Conservation (phyloP, 2,797 vertebrate genomes). For the Cynodonichthys magdalenae region DNA sequence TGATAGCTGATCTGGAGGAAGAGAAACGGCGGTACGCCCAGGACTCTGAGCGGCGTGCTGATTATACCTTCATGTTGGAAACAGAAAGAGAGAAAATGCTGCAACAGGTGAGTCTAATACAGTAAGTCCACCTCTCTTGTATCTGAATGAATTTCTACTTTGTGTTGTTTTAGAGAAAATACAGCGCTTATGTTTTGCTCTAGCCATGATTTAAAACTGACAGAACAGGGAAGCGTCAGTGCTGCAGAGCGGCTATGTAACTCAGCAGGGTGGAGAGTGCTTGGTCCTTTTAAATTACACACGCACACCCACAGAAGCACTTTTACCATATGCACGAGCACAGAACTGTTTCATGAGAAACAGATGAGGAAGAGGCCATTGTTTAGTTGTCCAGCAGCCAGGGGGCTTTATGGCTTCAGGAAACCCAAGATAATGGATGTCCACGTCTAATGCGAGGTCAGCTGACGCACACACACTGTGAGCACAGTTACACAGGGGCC, state of each 20-base stretch:
- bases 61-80: slow-evolving; percentile 93
- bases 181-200: slow-evolving; percentile 7
- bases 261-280: slow-evolving; percentile 52
- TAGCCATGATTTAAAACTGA: slow-evolving; percentile 50
- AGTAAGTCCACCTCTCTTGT: background rate
- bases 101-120: slow-evolving; percentile 85
- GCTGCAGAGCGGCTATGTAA: slow-evolving; percentile 50
- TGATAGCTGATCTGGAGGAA: slow-evolving; percentile 94
- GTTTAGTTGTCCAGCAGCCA: slow-evolving; percentile 71
- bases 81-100: slow-evolving; percentile 91
- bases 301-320: slow-evolving; percentile 42
- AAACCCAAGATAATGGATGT: slow-evolving; percentile 78
- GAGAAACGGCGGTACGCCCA: slow-evolving; percentile 88
- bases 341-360: slow-evolving; percentile 68
- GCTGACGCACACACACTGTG: slow-evolving; percentile 42
- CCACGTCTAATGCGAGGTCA: slow-evolving; percentile 70
- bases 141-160: background rate
- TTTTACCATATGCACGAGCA: slow-evolving; percentile 28
- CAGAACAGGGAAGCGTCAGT: slow-evolving; percentile 34
- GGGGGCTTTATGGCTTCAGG: slow-evolving; percentile 70
- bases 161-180: too few relatives aligned
- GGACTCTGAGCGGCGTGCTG: slow-evolving; percentile 89
- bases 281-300: slow-evolving; percentile 46
- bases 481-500: slow-evolving; percentile 33
- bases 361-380: slow-evolving; percentile 77